A percentile compares a stretch with the other conserved stretches of the same genome.
Conservation (phyloP, 1,140 invertebrate genomes). For the Chrysomallon squamiferum region DNA sequence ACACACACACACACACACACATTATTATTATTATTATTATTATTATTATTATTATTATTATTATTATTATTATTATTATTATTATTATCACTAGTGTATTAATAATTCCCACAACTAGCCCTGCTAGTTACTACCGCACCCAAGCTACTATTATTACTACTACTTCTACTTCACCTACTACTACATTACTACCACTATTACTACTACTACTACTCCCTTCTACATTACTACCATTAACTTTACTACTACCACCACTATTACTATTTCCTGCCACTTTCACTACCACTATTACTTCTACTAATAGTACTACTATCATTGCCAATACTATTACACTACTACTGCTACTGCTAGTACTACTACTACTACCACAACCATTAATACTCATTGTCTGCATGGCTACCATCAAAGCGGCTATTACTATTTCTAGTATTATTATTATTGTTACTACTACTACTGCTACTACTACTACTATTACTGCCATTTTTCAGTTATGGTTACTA, state of each 20-base stretch:
- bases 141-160: neutral
- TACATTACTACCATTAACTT: neutral
- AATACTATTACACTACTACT: neutral
- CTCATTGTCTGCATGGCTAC: conserved; percentile 2
- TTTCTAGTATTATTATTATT: neutral
- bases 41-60: no score
- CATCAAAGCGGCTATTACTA: neutral
- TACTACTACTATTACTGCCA: neutral
- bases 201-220: neutral
- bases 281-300: neutral
- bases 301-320: neutral
- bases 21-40: no score
- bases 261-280: neutral
- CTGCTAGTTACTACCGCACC: no score
- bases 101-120: no score
- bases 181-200: neutral
- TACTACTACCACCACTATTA: neutral
- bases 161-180: neutral
- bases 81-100: no score
- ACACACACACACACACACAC: no score
- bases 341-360: neutral
- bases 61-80: no score
- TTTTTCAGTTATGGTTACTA: neutral
- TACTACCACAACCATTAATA: neutral
- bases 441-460: neutral